A percentile compares a stretch with the other conserved stretches of the same genome.
These are phyloP conservation scores for Drosophila siamana DNA, from an alignment of 2,888 invertebrate species.

Conservation along the genomic window DNA sequence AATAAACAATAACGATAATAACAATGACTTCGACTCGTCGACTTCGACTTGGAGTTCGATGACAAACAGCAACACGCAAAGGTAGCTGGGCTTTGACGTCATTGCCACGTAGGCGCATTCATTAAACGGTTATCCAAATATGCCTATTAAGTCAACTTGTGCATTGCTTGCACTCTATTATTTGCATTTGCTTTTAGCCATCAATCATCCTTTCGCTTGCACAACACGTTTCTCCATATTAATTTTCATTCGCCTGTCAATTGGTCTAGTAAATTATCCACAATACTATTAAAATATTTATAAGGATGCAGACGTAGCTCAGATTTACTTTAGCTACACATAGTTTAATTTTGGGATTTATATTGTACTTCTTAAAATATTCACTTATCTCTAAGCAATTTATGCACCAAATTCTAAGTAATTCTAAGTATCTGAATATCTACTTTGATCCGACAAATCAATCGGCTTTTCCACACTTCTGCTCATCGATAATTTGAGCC, in stretches of 20 bases:
- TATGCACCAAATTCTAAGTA: no score
- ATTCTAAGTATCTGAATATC: no score
- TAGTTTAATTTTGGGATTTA: no score
- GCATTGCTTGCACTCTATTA: neutral
- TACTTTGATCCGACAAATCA: neutral
- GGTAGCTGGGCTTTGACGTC: conserved; percentile 22
- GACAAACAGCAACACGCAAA: conserved; percentile 18
- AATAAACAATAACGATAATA: conserved; percentile 15
- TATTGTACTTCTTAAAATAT: no score
- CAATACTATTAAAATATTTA: no score
- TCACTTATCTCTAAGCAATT: no score
- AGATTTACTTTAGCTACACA: no score
- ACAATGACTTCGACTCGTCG: neutral
- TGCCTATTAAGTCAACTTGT: neutral
- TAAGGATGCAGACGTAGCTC: no score
- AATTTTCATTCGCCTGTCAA: neutral
- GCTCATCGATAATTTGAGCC: neutral
- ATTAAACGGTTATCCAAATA: neutral
- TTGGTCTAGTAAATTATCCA: neutral
- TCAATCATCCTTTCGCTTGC: neutral
- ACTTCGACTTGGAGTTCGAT: neutral
- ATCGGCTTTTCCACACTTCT: neutral
- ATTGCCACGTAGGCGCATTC: neutral
- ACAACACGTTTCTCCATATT: neutral
- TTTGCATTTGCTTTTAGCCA: neutral